A percentile compares a stretch with the other conserved stretches of the same genome.
phyloP scores from a whole-genome alignment of 2,113 vertebrate genomes.

The Chascanopsetta lugubris region DNA sequence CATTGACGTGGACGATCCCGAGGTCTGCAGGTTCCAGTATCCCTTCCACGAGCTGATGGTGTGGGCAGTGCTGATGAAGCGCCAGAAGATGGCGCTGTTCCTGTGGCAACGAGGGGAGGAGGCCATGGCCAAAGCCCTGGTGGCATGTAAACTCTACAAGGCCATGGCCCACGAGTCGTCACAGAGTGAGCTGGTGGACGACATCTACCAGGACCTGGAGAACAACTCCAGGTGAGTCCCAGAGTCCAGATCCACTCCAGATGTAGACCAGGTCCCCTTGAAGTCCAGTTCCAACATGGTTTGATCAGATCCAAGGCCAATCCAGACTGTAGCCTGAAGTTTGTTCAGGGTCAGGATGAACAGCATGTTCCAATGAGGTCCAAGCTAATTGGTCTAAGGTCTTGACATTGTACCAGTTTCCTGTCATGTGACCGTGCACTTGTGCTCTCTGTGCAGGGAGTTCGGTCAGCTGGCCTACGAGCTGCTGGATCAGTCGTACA shows the following conservation, averaged over 20 bases:
- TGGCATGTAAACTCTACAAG: slow-evolving; percentile 97
- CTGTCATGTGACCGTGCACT: background rate
- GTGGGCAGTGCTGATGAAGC: slow-evolving; percentile 96
- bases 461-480: slow-evolving; percentile 96
- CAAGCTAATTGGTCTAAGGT: too few relatives aligned
- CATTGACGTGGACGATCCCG: slow-evolving; percentile 92
- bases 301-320: background rate
- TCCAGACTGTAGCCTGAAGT: background rate
- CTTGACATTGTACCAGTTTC: too few relatives aligned
- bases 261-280: background rate
- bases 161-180: slow-evolving; percentile 97
- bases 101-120: slow-evolving; percentile 96
- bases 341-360: too few relatives aligned
- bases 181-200: slow-evolving; percentile 94
- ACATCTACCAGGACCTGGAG: slow-evolving; percentile 97
- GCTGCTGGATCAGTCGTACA: slow-evolving; percentile 96
- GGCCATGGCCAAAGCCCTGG: slow-evolving; percentile 95
- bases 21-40: slow-evolving; percentile 91
- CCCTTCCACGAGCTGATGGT: slow-evolving; percentile 97
- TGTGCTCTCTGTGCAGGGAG: slow-evolving; percentile 81
- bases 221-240: slow-evolving; percentile 91
- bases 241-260: background rate
- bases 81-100: slow-evolving; percentile 97
- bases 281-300: too few relatives aligned
- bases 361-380: too few relatives aligned